Conservation (phyloP, 2,113 vertebrate species). For the Lethenteron reissneri region DNA sequence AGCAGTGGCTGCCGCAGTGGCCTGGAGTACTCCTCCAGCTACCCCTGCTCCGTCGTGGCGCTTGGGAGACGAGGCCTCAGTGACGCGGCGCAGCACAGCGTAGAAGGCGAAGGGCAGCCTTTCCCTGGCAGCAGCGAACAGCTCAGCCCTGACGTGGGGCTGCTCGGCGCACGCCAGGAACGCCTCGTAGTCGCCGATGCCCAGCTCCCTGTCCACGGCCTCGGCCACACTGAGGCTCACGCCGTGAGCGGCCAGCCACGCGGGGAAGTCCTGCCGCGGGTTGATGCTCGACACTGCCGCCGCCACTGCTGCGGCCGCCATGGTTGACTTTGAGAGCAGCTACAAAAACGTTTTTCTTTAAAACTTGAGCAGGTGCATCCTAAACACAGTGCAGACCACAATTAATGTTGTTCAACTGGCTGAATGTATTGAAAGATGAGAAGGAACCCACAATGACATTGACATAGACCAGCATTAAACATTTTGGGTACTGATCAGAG, state of each 20-base stretch:
- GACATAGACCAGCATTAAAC: too few relatives aligned
- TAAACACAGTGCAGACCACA: too few relatives aligned
- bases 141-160: neutral
- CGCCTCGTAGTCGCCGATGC: neutral
- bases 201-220: conserved; percentile 2
- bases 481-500: too few relatives aligned
- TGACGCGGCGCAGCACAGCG: neutral
- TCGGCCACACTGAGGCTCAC: neutral
- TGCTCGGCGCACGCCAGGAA: neutral
- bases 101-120: neutral
- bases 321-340: too few relatives aligned
- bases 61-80: neutral
- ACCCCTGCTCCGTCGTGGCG: neutral
- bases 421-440: too few relatives aligned
- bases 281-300: neutral
- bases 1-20: neutral
- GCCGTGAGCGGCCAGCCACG: conserved; percentile 5
- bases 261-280: conserved; percentile 3
- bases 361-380: too few relatives aligned
- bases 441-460: too few relatives aligned
- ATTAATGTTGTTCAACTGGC: too few relatives aligned
- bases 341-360: too few relatives aligned
- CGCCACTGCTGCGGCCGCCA: too few relatives aligned
- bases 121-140: conserved; percentile 1
- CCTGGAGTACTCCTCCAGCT: neutral